A percentile compares a stretch with the other conserved stretches of the same genome.
These are phyloP conservation scores for Microtus ochrogaster DNA, from an alignment of 2,113 vertebrate genomes.

Conservation along the genomic window DNA sequence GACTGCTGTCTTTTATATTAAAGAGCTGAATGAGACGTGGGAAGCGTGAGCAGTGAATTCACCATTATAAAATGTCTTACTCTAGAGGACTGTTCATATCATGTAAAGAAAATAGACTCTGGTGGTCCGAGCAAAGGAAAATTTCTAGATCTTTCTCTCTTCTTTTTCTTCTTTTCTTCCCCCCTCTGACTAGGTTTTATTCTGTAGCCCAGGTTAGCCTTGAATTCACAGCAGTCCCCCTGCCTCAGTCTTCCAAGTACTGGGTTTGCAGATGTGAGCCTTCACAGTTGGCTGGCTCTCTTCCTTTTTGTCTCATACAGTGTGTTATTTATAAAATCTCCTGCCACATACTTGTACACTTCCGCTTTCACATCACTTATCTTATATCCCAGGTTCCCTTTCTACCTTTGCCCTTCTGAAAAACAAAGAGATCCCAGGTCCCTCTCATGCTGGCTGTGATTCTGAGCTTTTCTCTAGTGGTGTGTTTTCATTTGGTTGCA, in stretches of 20 bases:
- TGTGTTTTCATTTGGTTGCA: constrained; percentile 5
- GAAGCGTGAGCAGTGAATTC: constrained; percentile 36
- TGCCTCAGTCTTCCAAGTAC: not conserved
- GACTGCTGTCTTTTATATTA: constrained; percentile 59
- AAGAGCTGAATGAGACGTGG: not conserved
- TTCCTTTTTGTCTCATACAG: constrained; percentile 39
- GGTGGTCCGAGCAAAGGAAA: not conserved
- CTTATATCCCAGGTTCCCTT: constrained; percentile 37
- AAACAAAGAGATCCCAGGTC: not conserved
- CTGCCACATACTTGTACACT: constrained; percentile 45
- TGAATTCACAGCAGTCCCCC: not conserved
- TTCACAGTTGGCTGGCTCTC: not conserved
- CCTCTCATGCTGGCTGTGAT: not conserved
- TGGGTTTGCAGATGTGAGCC: not conserved
- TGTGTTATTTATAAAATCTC: constrained; percentile 52
- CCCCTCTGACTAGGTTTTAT: not conserved
- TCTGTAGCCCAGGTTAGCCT: not conserved
- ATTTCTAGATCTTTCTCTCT: not conserved
- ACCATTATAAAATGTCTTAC: constrained; percentile 25
- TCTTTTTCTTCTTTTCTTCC: not conserved
- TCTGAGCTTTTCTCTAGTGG: not conserved
- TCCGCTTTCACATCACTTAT: constrained; percentile 62
- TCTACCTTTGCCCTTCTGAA: not conserved
- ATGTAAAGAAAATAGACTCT: not conserved
- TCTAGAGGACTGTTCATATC: not conserved